Percentiles rank a stretch among this genome's conserved stretches.
These are phyloP conservation scores for Drosophila dives DNA, from an alignment of 2,888 invertebrate genomes.

Conservation along the genomic window DNA sequence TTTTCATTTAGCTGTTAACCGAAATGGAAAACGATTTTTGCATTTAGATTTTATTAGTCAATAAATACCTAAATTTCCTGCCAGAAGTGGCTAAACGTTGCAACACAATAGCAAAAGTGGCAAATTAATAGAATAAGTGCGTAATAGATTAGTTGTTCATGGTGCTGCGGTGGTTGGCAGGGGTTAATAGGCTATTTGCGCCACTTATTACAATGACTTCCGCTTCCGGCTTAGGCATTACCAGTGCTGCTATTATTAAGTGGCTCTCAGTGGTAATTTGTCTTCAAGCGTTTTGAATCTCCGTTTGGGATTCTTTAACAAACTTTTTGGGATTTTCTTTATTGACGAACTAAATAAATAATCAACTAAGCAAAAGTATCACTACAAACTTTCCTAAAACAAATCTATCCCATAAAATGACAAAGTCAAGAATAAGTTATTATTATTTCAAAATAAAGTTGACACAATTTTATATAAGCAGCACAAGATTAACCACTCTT, in stretches of 20 bases:
- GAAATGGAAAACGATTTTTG: constrained; percentile 46
- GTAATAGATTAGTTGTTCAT: constrained; percentile 2
- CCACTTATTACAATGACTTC: constrained; percentile 72
- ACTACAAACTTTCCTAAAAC: constrained; percentile 6
- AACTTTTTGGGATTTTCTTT: background rate
- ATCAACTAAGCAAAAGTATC: constrained; percentile 4
- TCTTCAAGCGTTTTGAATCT: constrained; percentile 31
- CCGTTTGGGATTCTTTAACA: constrained; percentile 24
- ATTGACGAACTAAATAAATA: constrained; percentile 16
- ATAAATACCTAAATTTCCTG: constrained; percentile 64
- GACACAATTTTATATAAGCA: background rate
- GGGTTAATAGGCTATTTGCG: constrained; percentile 27
- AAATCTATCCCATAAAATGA: background rate
- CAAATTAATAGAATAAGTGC: constrained; percentile 65
- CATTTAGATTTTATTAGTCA: constrained; percentile 64
- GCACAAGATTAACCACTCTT: background rate
- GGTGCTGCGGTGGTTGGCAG: background rate
- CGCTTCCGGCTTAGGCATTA: constrained; percentile 35
- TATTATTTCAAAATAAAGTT: background rate
- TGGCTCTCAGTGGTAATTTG: constrained; percentile 42
- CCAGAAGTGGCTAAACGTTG: background rate
- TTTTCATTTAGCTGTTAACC: constrained; percentile 51
- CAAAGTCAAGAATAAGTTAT: background rate
- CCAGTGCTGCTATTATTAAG: constrained; percentile 72
- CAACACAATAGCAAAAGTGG: constrained; percentile 31